Base-by-base conservation (phyloP, 2,888 invertebrate species). In the Trilocha varians region DNA sequence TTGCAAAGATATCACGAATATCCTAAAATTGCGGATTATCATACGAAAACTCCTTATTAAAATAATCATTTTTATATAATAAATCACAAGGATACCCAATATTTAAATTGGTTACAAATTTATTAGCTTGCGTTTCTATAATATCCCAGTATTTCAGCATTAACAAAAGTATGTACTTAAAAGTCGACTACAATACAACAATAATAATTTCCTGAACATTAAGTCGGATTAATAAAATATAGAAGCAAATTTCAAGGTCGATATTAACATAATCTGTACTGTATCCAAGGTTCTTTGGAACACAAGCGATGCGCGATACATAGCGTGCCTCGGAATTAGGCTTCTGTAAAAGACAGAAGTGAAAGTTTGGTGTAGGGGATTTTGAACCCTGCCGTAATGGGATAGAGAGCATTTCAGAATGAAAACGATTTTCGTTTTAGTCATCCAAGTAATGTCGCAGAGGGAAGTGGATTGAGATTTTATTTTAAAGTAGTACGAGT, bases 221-320 rank as follows among this genome's bases (percentile, higher is more conserved):
- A 9, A 36, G 16, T 17, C 13, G 17, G n/a, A 36, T 25, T 39
- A 36, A 35, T 39, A 42, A 39, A 38, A 42, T 36, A 42, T 18
- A 32, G 32, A 36, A 32, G 18, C 34, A 36, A n/a, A 34, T 40
- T 34, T 16, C 38, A 40, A 44, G 37, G 38, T 38, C 38, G 32
- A 13, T 38, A 44, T 35, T 40, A 44, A 38, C 41, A 44, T 44
- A 38, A 41, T 44, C 35, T 39, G 36, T 25, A 42, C 42, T 42
- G 41, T 41, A 37, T 16, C 17, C 17, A 33, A 38, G 18, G 16
- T 34, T 40, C 37, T 18, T 34, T 34, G 34, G 34, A 38, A 41
- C 37, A 17, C 41, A 33, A 41, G 34, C 33, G 33, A 41, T 34
- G 37, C 18, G 18, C 38, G 41, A 41, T 41, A 16, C 41, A 36